Percentiles rank a stretch among this genome's conserved stretches.
Conservation (phyloP, 2,797 vertebrate species). For the Anisognathus igniventris region DNA sequence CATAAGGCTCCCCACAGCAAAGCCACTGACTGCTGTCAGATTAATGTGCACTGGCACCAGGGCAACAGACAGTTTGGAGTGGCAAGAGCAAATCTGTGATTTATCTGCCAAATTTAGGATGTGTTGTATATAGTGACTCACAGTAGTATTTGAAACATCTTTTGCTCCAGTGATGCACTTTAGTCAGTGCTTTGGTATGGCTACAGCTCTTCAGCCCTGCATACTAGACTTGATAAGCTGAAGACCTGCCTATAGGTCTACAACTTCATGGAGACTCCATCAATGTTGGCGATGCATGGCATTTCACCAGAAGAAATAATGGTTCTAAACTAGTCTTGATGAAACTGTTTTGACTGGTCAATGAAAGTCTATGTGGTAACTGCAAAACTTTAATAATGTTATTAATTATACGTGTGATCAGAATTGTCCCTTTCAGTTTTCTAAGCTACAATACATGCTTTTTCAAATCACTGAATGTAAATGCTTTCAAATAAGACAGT, state of each 20-base stretch:
- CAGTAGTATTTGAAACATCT: background rate
- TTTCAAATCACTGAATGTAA: background rate
- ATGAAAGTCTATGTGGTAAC: background rate
- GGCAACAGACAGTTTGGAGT: background rate
- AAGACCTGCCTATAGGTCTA: background rate
- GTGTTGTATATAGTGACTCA: background rate
- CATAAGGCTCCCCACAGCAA: background rate
- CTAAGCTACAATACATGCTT: background rate
- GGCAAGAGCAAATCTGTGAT: background rate
- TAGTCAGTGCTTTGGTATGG: background rate
- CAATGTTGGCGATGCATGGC: background rate
- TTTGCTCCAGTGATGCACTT: background rate
- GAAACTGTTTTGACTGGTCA: background rate
- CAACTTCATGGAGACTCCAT: background rate
- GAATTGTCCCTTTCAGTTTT: background rate
- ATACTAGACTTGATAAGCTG: background rate
- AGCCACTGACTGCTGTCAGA: background rate
- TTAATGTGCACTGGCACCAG: background rate
- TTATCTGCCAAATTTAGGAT: background rate
- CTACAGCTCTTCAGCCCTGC: background rate
- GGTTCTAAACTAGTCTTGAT: background rate
- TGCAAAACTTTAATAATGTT: background rate
- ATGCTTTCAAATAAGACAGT: background rate
- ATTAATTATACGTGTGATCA: background rate
- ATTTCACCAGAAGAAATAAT: background rate